Evolutionary conservation across 1,140 invertebrate genomes (phyloP), one percentile per base, ranked within the genome.

Genomic region (Diachasmimorpha longicaudata): DNA sequence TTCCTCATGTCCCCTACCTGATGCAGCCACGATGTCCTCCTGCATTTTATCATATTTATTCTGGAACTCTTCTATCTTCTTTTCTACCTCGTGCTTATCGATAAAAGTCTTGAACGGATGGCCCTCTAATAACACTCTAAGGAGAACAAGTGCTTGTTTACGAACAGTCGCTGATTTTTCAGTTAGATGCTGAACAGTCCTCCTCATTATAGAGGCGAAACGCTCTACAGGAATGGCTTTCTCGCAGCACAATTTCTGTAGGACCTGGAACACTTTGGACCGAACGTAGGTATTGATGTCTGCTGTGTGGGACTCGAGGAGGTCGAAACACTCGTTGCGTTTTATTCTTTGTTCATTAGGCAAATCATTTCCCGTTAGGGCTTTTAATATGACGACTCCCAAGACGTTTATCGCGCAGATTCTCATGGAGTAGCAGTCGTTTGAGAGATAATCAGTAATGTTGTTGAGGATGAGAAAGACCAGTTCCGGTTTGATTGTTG

Each of bases 271-370:
- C 2, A 94, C 93, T 87, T 94, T 95, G 55, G 94, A 93, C 71
- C 96, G 90, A 0, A 97, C 96, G 83, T 95, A 96, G 4, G 95
- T 94, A 81, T 96, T 93, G 0, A 91, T 81, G 85, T 98, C 96
- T 78, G 94, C 91, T 58, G 97, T 91, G 84, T 97, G 96, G n/a
- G 95, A 93, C 82, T 94, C 90, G 4, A 97, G 85, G 78, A 91
- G 89, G 74, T 94, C 92, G 0, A 96, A 88, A 75, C 95, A 93
- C 79, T 94, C 91, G 81, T 96, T 92, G 1, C 95, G 90, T 55
- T 90, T 89, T 31, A 90, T 86, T 79, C 91, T 91, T 58, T 91
- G 87, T 76, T 93, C 93, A n/a, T 93, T 90, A 37, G 91, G 89
- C 10, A 96, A 86, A 36, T 93, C 90, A 79, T 95, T 95, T 44